phyloP scores from a whole-genome alignment of 2,888 invertebrate species.

The Beris morrisii region DNA sequence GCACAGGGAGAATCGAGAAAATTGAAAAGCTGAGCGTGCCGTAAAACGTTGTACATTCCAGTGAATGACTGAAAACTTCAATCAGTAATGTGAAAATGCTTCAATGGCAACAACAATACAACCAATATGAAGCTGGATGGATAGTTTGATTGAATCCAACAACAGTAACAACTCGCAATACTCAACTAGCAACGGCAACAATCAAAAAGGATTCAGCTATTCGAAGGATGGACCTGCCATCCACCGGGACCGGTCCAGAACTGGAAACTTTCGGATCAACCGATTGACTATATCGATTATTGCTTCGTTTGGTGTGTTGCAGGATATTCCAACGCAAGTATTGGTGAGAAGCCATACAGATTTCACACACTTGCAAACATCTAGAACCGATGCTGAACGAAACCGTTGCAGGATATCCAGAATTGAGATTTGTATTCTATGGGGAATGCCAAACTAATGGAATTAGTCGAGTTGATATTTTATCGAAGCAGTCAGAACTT shows the following conservation, averaged over 20 bases:
- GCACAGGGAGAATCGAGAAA: constrained; percentile 17
- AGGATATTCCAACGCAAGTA: too few relatives aligned
- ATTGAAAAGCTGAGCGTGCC: constrained; percentile 27
- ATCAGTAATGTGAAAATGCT: constrained; percentile 32
- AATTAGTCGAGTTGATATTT: constrained; percentile 39
- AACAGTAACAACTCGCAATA: not conserved
- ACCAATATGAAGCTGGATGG: not conserved
- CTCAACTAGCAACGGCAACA: not conserved
- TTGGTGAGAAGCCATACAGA: not conserved
- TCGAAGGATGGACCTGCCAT: constrained; percentile 5
- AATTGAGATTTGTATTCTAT: constrained; percentile 38
- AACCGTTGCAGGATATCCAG: constrained; percentile 30
- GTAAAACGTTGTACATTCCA: constrained; percentile 13
- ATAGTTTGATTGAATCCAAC: constrained; percentile 34
- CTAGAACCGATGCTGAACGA: too few relatives aligned
- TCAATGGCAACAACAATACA: constrained; percentile 20
- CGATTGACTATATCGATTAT: constrained; percentile 38
- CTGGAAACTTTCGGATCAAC: constrained; percentile 31
- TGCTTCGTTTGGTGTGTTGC: constrained; percentile 11
- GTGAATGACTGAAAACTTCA: constrained; percentile 31
- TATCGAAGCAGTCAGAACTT: constrained; percentile 36
- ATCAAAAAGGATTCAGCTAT: constrained; percentile 1
- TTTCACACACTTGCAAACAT: constrained; percentile 4
- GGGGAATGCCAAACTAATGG: constrained; percentile 37
- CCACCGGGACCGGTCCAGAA: constrained; percentile 1